Conservation (phyloP, 2,888 invertebrate genomes). For the Acronicta psi region DNA sequence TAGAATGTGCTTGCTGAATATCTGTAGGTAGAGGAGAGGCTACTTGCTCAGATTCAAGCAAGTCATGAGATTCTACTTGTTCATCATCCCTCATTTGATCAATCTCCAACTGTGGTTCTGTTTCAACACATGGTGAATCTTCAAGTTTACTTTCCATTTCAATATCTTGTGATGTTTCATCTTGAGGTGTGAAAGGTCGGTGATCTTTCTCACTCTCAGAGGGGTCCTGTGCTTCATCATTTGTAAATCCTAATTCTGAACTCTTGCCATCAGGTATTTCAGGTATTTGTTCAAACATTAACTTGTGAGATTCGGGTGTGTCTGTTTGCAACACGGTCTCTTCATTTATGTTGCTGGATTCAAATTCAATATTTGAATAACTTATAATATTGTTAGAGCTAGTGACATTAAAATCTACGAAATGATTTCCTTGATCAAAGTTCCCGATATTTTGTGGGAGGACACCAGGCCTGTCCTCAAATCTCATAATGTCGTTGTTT, state of each 20-base stretch:
- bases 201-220: slow-evolving; percentile 78
- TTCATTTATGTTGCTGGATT: slow-evolving; percentile 69
- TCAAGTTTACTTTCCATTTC: slow-evolving; percentile 77
- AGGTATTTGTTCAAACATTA: slow-evolving; percentile 85
- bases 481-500: slow-evolving; percentile 79
- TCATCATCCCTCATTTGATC: slow-evolving; percentile 42
- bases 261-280: slow-evolving; percentile 87
- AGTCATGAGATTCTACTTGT: slow-evolving; percentile 40
- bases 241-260: slow-evolving; percentile 81
- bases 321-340: slow-evolving; percentile 79
- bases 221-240: slow-evolving; percentile 77
- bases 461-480: slow-evolving; percentile 72
- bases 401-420: slow-evolving; percentile 71
- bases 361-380: slow-evolving; percentile 76
- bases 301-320: slow-evolving; percentile 86
- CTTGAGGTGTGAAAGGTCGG: slow-evolving; percentile 73
- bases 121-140: slow-evolving; percentile 67
- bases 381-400: slow-evolving; percentile 70
- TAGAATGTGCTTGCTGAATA: slow-evolving; percentile 45
- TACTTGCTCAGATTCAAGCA: slow-evolving; percentile 44
- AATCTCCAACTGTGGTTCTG: slow-evolving; percentile 42
- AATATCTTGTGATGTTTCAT: slow-evolving; percentile 77
- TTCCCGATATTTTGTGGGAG: slow-evolving; percentile 64
- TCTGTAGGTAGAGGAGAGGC: slow-evolving; percentile 47
- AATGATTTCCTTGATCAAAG: slow-evolving; percentile 69